A percentile compares a stretch with the other conserved stretches of the same genome.
Conservation (phyloP, 2,797 vertebrate species). For the Cossypha dichroa region DNA sequence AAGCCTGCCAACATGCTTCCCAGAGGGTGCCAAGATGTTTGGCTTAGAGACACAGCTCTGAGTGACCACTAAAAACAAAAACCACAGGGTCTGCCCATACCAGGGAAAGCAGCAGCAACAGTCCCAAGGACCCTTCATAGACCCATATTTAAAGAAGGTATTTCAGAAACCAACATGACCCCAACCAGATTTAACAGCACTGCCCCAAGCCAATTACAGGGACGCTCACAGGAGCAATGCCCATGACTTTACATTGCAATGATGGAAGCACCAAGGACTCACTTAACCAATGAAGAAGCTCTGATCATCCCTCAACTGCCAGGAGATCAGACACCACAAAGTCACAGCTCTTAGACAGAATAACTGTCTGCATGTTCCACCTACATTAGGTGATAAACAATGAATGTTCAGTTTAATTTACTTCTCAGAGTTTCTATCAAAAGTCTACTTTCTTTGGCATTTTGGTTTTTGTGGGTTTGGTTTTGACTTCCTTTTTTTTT, state of each 20-base stretch:
- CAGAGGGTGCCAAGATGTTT: accelerated
- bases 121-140: not conserved
- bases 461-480: not conserved
- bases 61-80: not conserved
- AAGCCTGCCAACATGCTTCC: not conserved
- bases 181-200: accelerated
- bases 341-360: not conserved
- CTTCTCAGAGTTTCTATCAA: not conserved
- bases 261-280: not conserved
- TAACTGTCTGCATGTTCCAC: accelerated
- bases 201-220: not conserved
- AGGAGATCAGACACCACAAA: not conserved
- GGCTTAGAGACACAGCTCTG: accelerated
- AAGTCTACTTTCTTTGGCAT: not conserved
- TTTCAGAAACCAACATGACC: not conserved
- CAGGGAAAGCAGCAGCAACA: not conserved
- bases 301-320: not conserved
- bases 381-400: not conserved
- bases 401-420: not conserved
- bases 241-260: accelerated
- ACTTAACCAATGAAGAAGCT: not conserved
- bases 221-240: not conserved
- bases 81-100: accelerated
- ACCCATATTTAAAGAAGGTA: accelerated
- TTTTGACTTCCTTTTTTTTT: not conserved